Base-by-base conservation (phyloP, 2,797 vertebrate genomes). In the Synaphobranchus kaupii region DNA sequence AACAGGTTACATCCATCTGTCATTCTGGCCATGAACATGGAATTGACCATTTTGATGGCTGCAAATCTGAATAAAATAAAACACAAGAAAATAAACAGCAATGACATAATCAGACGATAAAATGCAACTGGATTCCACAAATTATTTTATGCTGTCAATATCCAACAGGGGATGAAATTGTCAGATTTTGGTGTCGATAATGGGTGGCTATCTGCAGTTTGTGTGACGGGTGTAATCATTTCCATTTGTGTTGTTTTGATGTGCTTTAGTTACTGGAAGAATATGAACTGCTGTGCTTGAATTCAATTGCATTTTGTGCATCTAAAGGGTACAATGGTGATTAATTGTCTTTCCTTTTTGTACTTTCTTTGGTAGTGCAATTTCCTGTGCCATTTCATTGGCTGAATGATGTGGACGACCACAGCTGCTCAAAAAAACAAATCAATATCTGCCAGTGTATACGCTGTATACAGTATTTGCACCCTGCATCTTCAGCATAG, bases 301-400 rank as follows among this genome's bases (percentile, higher is more conserved):
- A 76, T 44, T 76, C 71, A 8, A 71, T 34, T 31, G 66, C 66
- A 71, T 68, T 68, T n/a, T 73, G 68, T 34, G 2, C 13, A 34
- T 76, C 71, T 76, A 34, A 76, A 76, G 71, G 71, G 71, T 76
- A 76, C 71, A 76, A 86, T 78, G 73, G 85, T 47, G 71, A 86
- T 56, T 39, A 86, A 86, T 80, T 44, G 71, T 31, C 52, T 54
- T 86, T 78, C 71, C 8, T 52, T 86, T 28, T 86, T 48, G 66
- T 3, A 60, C 48, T 82, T 60, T 81, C n/a, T 22, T 44, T 48
- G 22, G 17, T 47, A 73, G 39, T 28, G 86, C 39, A 44, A 48
- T 34, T 54, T 52, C 52, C 50, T 78, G 52, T 39, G 34, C 44
- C 13, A 34, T 82, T 63, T 78, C 34, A 58, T 82, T 66, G 58